phyloP scores from a whole-genome alignment of 2,113 vertebrate species.

The Astatotilapia flaviijosephi region DNA sequence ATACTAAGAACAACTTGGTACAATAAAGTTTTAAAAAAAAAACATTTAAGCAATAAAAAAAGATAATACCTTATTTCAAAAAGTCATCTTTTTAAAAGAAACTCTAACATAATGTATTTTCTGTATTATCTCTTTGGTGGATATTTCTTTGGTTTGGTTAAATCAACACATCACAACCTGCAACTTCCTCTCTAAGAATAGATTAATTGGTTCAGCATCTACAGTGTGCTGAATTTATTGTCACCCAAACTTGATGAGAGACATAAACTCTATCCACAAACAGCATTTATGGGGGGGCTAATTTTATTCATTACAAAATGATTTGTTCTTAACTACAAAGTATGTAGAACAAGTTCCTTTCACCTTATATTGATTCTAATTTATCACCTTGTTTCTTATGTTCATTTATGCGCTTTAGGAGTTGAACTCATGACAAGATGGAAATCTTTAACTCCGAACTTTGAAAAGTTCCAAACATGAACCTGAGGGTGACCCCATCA shows the following conservation, averaged over 20 bases:
- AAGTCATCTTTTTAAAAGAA: slow-evolving; percentile 24
- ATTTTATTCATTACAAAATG: neutral
- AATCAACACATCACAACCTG: neutral
- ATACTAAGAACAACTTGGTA: slow-evolving; percentile 66
- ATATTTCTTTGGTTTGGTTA: neutral
- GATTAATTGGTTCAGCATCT: neutral
- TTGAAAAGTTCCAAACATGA: neutral
- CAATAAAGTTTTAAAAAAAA: slow-evolving; percentile 48
- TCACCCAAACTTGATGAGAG: slow-evolving; percentile 7
- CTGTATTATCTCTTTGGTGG: slow-evolving; percentile 3
- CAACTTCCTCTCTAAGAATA: neutral
- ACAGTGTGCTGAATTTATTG: neutral
- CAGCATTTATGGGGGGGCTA: neutral
- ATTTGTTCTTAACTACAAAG: neutral
- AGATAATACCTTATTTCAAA: slow-evolving; percentile 28
- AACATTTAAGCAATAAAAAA: slow-evolving; percentile 53
- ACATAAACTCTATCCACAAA: slow-evolving; percentile 27
- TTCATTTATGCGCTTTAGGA: neutral
- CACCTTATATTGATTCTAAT: neutral
- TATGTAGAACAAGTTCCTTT: neutral
- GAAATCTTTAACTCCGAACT: neutral
- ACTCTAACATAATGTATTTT: slow-evolving; percentile 7
- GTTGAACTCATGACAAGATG: neutral
- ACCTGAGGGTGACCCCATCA: neutral
- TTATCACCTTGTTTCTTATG: neutral